Conservation (phyloP, 1,140 invertebrate genomes). For the Drosophila nikananu region DNA sequence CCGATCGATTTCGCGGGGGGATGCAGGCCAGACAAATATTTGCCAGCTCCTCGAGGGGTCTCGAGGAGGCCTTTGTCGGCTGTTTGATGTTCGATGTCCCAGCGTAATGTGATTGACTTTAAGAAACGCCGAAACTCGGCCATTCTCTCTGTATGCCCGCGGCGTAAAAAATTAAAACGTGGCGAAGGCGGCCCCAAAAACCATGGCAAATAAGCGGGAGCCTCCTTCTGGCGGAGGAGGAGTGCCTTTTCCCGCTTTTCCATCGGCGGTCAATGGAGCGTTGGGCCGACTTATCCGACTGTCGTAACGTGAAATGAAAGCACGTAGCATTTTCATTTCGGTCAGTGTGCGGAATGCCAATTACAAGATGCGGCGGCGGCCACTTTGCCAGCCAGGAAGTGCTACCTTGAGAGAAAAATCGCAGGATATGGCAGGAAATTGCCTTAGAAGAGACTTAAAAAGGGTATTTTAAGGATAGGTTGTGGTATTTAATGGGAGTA, state of each 20-base stretch:
- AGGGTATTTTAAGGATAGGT: fast-evolving
- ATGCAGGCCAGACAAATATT: constrained; percentile 46
- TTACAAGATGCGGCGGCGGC: constrained; percentile 68
- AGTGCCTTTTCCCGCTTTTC: constrained; percentile 27
- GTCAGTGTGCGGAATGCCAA: constrained; percentile 82
- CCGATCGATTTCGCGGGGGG: constrained; percentile 52
- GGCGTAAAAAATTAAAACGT: constrained; percentile 78
- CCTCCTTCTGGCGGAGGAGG: not conserved
- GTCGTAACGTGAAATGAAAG: constrained; percentile 78
- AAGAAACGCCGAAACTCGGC: constrained; percentile 51
- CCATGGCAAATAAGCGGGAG: constrained; percentile 62
- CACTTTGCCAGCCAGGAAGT: constrained; percentile 29
- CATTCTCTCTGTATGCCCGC: constrained; percentile 48
- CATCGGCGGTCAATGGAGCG: constrained; percentile 74
- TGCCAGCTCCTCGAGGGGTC: constrained; percentile 49
- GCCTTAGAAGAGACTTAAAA: no score
- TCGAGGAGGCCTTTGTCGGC: constrained; percentile 47
- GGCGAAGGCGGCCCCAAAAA: constrained; percentile 19
- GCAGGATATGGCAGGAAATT: not conserved
- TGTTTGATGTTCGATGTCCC: constrained; percentile 45
- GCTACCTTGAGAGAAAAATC: not conserved
- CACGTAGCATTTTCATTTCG: constrained; percentile 84
- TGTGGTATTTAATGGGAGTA: not conserved
- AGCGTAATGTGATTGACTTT: constrained; percentile 69
- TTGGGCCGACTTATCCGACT: constrained; percentile 68